Evolutionary conservation across 2,113 vertebrate species (phyloP).

Genomic region (Mus spicilegus): DNA sequence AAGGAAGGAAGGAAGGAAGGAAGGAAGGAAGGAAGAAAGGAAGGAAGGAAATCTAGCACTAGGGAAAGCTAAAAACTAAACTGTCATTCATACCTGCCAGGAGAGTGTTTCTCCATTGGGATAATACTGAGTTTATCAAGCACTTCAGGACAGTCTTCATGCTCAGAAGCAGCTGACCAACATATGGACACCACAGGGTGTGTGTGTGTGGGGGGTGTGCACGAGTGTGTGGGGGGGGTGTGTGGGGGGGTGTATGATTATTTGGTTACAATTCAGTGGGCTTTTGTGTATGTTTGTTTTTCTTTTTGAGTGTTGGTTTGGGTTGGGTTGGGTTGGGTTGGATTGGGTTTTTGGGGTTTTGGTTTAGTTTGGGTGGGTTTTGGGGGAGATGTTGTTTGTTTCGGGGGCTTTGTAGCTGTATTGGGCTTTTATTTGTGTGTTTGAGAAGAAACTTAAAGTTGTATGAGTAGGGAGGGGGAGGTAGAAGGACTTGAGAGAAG

Average conservation of each 20-base stretch:
- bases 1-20: no score
- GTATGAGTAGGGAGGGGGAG: neutral
- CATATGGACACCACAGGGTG: neutral
- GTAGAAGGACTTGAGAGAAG: neutral
- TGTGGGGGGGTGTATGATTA: no score
- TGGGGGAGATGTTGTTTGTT: neutral
- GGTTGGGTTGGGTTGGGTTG: neutral
- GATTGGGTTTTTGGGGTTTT: neutral
- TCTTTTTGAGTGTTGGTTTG: neutral
- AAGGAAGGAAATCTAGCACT: neutral
- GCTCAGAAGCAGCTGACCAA: neutral
- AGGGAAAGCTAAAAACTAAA: neutral
- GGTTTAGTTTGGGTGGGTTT: neutral
- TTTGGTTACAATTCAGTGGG: neutral
- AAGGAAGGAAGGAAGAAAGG: no score
- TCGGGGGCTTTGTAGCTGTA: neutral
- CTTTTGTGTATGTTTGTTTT: neutral
- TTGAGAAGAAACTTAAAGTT: neutral
- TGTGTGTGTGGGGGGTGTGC: neutral
- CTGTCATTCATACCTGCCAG: neutral
- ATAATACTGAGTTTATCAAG: neutral
- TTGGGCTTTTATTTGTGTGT: neutral
- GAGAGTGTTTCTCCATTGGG: neutral
- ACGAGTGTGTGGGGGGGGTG: no score
- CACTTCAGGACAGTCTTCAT: neutral